A percentile compares a stretch with the other conserved stretches of the same genome.
These are phyloP conservation scores for Pseudonaja textilis DNA, from an alignment of 2,113 vertebrate genomes.

Conservation along the genomic window DNA sequence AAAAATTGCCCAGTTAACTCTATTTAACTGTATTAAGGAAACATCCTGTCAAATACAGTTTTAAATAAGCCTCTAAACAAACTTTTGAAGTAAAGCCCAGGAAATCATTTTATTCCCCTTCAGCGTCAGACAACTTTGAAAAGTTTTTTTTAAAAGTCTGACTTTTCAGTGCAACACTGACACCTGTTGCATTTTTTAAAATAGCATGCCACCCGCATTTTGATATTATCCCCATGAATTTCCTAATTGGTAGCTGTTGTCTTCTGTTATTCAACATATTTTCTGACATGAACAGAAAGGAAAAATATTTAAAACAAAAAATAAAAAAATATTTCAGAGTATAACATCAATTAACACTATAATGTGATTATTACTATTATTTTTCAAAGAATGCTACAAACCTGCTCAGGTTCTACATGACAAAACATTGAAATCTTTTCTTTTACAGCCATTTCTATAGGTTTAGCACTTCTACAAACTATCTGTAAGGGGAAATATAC, in stretches of 20 bases:
- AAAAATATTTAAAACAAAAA: not conserved
- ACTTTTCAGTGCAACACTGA: constrained; percentile 6
- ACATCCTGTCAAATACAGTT: not conserved
- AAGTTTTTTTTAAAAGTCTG: not conserved
- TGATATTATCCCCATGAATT: not conserved
- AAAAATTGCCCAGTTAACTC: not conserved
- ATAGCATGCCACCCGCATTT: not conserved
- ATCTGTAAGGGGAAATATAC: constrained; percentile 64
- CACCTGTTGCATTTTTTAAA: not conserved
- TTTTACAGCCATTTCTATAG: constrained; percentile 79
- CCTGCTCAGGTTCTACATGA: constrained; percentile 80
- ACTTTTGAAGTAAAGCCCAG: not conserved
- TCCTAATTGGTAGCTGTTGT: not conserved
- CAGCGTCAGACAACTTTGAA: not conserved
- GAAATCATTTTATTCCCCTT: not conserved
- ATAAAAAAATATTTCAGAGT: not conserved
- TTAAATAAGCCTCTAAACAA: not conserved
- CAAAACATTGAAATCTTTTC: constrained; percentile 84
- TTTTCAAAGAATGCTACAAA: constrained; percentile 47
- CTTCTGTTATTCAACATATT: not conserved
- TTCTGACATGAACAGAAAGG: not conserved
- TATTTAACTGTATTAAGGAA: not conserved
- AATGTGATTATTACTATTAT: not conserved
- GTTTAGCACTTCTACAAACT: constrained; percentile 75
- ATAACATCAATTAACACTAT: not conserved